Percentiles rank a stretch among this genome's conserved stretches.
phyloP scores from a whole-genome alignment of 2,888 invertebrate species.

The Yponomeuta evonymella region DNA sequence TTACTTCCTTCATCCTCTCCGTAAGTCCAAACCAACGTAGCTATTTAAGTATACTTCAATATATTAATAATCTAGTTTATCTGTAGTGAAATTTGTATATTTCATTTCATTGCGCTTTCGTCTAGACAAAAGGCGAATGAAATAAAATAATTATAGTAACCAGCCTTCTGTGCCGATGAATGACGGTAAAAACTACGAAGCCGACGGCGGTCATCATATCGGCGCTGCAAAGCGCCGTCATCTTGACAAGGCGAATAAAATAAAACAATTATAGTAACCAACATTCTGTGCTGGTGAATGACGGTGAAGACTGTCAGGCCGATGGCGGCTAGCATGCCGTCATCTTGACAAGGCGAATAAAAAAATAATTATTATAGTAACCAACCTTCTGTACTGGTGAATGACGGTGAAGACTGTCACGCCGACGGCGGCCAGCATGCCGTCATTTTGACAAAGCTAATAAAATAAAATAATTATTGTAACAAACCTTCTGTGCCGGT shows the following conservation, averaged over 20 bases:
- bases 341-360: constrained; percentile 57
- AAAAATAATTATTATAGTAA: constrained; percentile 36
- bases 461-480: constrained; percentile 61
- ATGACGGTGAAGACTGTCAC: constrained; percentile 95
- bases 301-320: constrained; percentile 94
- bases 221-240: constrained; percentile 88
- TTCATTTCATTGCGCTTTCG: too few species aligned
- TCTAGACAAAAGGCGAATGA: too few species aligned
- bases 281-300: constrained; percentile 95
- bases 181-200: constrained; percentile 92
- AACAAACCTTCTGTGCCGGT: constrained; percentile 91
- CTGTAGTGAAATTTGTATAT: too few species aligned
- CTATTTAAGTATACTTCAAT: too few species aligned
- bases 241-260: constrained; percentile 76
- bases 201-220: too few species aligned
- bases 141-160: constrained; percentile 78
- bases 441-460: constrained; percentile 52
- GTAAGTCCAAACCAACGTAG: too few species aligned
- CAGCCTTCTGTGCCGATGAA: constrained; percentile 94
- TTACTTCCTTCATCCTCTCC: too few species aligned
- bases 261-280: constrained; percentile 29
- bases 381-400: constrained; percentile 93
- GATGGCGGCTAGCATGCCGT: constrained; percentile 89
- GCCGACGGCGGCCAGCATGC: constrained; percentile 88
- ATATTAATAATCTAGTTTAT: too few species aligned